Conservation (phyloP, 2,797 vertebrate genomes). For the Nannoperca australis region DNA sequence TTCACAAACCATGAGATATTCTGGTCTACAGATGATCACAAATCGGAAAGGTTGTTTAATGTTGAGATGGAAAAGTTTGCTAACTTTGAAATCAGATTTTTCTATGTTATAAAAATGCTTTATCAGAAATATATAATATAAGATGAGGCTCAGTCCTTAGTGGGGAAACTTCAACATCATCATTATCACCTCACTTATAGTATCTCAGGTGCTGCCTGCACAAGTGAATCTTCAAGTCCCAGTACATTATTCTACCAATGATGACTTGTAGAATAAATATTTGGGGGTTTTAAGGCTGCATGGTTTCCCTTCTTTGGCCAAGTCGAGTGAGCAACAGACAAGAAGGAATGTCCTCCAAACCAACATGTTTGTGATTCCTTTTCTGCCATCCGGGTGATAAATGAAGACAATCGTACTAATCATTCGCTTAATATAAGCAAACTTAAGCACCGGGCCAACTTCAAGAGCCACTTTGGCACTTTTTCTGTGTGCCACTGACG, state of each 20-base stretch:
- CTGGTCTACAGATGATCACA: no score
- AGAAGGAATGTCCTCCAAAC: conserved; percentile 1
- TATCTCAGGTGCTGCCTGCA: no score
- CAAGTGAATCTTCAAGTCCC: neutral
- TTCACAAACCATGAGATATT: neutral
- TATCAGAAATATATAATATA: neutral
- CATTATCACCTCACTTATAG: neutral
- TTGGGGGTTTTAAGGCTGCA: conserved; percentile 26
- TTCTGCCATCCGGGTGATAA: conserved; percentile 7
- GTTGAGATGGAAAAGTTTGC: neutral
- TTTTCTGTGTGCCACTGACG: neutral
- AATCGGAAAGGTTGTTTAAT: neutral
- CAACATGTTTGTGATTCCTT: neutral
- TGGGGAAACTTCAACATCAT: neutral
- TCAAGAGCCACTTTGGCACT: neutral
- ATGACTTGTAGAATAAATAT: conserved; percentile 44
- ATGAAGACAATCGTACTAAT: neutral
- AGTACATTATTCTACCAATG: neutral
- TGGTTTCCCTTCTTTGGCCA: conserved; percentile 46
- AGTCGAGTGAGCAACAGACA: conserved; percentile 2
- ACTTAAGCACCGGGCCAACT: no score
- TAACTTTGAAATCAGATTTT: neutral
- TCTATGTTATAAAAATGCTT: neutral
- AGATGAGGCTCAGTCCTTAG: no score
- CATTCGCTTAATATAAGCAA: neutral